phyloP scores from a whole-genome alignment of 2,797 vertebrate genomes.

The Esox lucius region DNA sequence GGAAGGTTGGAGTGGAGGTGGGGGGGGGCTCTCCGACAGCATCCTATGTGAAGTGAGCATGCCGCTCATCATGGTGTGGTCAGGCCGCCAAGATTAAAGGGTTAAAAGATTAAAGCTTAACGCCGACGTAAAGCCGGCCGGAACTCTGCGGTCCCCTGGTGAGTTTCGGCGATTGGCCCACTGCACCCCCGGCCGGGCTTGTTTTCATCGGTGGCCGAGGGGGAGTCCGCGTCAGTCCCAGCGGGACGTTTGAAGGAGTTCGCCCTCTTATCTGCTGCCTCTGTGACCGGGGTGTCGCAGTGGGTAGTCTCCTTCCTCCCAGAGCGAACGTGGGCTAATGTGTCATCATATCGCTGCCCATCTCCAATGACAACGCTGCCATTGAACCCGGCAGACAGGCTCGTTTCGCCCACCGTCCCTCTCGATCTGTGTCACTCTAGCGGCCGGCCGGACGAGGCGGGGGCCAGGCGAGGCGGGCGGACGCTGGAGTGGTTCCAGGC shows the following conservation, averaged over 20 bases:
- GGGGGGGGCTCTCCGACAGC: not conserved
- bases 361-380: conserved; percentile 19
- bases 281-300: not conserved
- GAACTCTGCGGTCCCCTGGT: not conserved
- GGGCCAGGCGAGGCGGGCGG: not conserved
- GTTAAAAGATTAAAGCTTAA: conserved; percentile 29
- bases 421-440: conserved; percentile 4
- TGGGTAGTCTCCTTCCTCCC: not conserved
- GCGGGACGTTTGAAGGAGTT: too few relatives aligned
- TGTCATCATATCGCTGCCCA: conserved; percentile 30
- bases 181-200: not conserved
- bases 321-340: conserved; percentile 39
- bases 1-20: not conserved
- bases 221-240: not conserved
- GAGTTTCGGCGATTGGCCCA: too few relatives aligned
- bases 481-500: not conserved
- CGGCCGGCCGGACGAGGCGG: not conserved
- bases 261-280: not conserved
- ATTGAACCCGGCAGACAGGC: conserved; percentile 33
- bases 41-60: conserved; percentile 5
- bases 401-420: conserved; percentile 15
- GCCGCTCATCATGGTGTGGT: conserved; percentile 1
- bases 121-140: not conserved
- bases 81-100: not conserved
- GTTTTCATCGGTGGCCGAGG: not conserved